A percentile compares a stretch with the other conserved stretches of the same genome.
Evolutionary conservation across 2,888 invertebrate genomes (phyloP).

Genomic region (Acronicta aceris): DNA sequence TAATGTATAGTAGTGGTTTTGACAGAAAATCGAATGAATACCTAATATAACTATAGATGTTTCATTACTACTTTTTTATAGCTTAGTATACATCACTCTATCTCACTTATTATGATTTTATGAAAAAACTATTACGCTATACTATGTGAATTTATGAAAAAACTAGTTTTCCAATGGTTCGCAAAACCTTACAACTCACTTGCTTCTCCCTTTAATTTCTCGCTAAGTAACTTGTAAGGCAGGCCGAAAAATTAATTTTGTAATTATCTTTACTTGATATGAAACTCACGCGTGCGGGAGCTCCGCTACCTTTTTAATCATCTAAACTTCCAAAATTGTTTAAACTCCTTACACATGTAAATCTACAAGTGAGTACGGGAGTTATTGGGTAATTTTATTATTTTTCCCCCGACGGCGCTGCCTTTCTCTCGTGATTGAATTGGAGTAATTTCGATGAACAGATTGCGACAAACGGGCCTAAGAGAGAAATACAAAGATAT

Average conservation of each 20-base stretch:
- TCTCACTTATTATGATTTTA: too few species aligned
- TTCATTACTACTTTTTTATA: too few species aligned
- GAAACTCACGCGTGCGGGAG: conserved; percentile 29
- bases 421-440: conserved; percentile 65
- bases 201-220: conserved; percentile 20
- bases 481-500: conserved; percentile 51
- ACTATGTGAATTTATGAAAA: too few species aligned
- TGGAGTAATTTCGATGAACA: conserved; percentile 71
- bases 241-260: conserved; percentile 30
- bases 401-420: conserved; percentile 55
- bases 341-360: conserved; percentile 48
- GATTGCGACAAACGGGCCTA: conserved; percentile 68
- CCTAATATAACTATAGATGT: too few species aligned
- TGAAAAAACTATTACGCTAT: too few species aligned
- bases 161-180: neutral
- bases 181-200: conserved; percentile 8
- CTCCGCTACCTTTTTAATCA: conserved; percentile 40
- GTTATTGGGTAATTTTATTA: conserved; percentile 61
- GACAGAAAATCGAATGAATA: too few species aligned
- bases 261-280: conserved; percentile 37
- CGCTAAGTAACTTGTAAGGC: conserved; percentile 27
- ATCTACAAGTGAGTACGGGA: conserved; percentile 45
- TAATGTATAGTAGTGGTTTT: too few species aligned
- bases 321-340: conserved; percentile 46
- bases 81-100: too few species aligned